Percentiles rank a stretch among this genome's conserved stretches.
phyloP scores from a whole-genome alignment of 2,113 vertebrate species.

The Xerus inauris region DNA sequence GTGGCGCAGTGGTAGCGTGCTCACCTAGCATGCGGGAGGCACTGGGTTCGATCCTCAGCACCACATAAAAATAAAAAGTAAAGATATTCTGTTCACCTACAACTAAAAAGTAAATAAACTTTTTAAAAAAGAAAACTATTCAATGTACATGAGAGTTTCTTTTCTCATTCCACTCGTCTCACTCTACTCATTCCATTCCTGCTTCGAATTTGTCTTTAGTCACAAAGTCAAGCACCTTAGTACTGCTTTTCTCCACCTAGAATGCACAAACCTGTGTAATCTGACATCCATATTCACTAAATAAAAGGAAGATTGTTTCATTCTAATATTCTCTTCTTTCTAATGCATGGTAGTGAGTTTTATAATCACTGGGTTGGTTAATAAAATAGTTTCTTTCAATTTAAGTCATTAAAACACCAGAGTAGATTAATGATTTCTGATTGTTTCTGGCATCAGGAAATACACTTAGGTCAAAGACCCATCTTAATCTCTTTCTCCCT shows the following conservation, averaged over 20 bases:
- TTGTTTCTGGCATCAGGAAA: slow-evolving; percentile 55
- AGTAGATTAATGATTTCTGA: slow-evolving; percentile 60
- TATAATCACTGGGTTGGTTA: slow-evolving; percentile 61
- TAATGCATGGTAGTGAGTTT: slow-evolving; percentile 49
- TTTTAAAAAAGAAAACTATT: slow-evolving; percentile 12
- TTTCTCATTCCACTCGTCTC: slow-evolving; percentile 10
- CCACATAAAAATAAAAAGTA: too few relatives aligned
- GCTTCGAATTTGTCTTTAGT: slow-evolving; percentile 19
- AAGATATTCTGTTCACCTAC: too few relatives aligned
- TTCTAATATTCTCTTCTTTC: slow-evolving; percentile 57
- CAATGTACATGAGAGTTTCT: background rate
- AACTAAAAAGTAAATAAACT: too few relatives aligned
- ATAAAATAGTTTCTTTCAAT: slow-evolving; percentile 64
- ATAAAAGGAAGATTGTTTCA: slow-evolving; percentile 31
- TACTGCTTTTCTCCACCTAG: background rate
- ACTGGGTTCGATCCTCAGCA: too few relatives aligned
- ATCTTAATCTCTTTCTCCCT: background rate
- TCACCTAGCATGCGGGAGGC: too few relatives aligned
- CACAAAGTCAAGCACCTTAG: background rate
- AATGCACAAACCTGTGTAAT: background rate
- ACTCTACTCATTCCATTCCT: background rate
- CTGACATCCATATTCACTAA: slow-evolving; percentile 19
- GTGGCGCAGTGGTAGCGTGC: too few relatives aligned
- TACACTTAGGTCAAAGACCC: slow-evolving; percentile 58
- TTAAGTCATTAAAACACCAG: slow-evolving; percentile 74